Conservation (phyloP, 2,113 vertebrate genomes). For the Taurulus bubalis region DNA sequence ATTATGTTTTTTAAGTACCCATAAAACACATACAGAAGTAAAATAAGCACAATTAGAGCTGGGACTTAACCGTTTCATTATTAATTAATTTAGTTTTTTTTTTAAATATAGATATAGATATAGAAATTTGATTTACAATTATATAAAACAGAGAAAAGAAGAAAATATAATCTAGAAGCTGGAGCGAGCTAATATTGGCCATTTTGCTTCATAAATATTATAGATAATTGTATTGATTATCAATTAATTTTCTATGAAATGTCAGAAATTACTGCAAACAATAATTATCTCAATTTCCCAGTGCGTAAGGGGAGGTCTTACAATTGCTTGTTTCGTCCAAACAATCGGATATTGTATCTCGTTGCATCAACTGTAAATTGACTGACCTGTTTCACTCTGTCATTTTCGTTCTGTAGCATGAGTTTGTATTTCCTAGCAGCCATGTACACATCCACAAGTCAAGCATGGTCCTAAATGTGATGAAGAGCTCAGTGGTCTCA, state of each 20-base stretch:
- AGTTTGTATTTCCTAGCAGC: slow-evolving; percentile 17
- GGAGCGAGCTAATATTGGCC: neutral
- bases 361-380: slow-evolving; percentile 4
- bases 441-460: slow-evolving; percentile 35
- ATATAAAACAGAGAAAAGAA: neutral
- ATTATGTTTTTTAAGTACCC: slow-evolving; percentile 9
- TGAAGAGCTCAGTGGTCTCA: slow-evolving; percentile 59
- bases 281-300: neutral
- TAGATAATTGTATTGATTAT: neutral
- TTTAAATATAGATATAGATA: neutral
- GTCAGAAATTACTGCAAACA: neutral
- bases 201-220: neutral
- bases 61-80: neutral
- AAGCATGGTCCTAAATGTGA: slow-evolving; percentile 43
- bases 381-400: slow-evolving; percentile 17
- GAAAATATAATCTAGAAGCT: neutral
- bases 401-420: slow-evolving; percentile 21
- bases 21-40: neutral
- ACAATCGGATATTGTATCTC: neutral
- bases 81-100: neutral
- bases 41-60: neutral
- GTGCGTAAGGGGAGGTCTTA: neutral
- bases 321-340: neutral
- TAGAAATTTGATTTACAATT: neutral
- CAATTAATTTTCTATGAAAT: neutral